Evolutionary conservation across 2,888 invertebrate genomes (phyloP).

Genomic region (Hanleya hanleyi): DNA sequence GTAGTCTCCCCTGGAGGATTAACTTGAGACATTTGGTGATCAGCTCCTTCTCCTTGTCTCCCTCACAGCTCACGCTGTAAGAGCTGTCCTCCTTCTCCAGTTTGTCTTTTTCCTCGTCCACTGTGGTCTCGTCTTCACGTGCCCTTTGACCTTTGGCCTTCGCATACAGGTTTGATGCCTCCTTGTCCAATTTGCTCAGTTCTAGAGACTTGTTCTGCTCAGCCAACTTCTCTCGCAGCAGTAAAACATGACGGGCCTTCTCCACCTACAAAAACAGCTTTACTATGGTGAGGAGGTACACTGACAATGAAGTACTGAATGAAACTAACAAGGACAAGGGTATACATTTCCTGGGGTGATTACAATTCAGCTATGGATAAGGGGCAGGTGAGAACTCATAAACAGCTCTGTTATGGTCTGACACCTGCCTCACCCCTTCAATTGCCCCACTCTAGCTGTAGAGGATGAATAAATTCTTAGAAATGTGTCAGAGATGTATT

Average conservation of each 20-base stretch:
- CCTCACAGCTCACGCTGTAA: constrained; percentile 54
- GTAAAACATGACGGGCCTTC: constrained; percentile 90
- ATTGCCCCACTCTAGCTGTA: no score
- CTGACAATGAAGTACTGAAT: no score
- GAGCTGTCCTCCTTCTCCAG: constrained; percentile 27
- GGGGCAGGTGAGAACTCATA: no score
- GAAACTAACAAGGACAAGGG: no score
- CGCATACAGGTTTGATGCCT: constrained; percentile 96
- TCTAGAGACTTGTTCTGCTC: constrained; percentile 77
- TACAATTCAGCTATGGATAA: no score
- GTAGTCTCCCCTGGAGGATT: constrained; percentile 82
- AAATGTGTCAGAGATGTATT: no score
- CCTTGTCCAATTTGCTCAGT: constrained; percentile 94
- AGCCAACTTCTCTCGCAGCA: constrained; percentile 88
- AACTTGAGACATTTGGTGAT: constrained; percentile 87
- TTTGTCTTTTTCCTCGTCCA: constrained; percentile 34
- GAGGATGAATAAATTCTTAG: no score
- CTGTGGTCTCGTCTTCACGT: constrained; percentile 10
- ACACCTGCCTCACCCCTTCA: no score
- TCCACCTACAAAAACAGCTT: constrained; percentile 80
- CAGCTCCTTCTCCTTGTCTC: constrained; percentile 84
- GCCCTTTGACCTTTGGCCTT: constrained; percentile 79
- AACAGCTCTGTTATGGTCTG: no score
- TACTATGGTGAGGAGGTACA: no score
- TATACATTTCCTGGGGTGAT: no score